A percentile compares a stretch with the other conserved stretches of the same genome.
These are phyloP conservation scores for Eustalomyia histrio DNA, from an alignment of 2,888 invertebrate genomes.

Conservation along the genomic window DNA sequence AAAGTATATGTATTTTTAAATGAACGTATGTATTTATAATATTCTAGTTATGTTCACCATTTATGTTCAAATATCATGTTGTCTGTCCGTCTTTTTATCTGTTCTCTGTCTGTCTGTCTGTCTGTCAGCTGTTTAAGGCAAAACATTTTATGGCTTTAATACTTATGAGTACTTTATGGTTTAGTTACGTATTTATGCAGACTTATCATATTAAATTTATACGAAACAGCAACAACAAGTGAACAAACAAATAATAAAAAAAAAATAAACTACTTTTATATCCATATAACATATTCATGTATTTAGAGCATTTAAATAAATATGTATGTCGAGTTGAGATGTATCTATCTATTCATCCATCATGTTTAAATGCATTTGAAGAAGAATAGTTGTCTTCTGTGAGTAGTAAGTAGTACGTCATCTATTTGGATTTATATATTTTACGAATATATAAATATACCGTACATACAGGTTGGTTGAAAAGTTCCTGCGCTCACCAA, in stretches of 20 bases:
- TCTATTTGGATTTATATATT: neutral
- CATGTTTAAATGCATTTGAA: conserved; percentile 6
- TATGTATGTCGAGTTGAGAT: conserved; percentile 51
- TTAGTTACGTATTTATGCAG: conserved; percentile 62
- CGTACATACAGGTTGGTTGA: too few species aligned
- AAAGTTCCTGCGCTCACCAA: too few species aligned
- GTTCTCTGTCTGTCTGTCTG: conserved; percentile 4
- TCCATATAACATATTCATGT: conserved; percentile 6
- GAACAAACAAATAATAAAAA: neutral
- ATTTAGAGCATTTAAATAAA: conserved; percentile 50
- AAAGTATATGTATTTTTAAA: too few species aligned
- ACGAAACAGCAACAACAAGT: conserved; percentile 16
- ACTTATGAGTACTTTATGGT: conserved; percentile 63
- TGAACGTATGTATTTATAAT: conserved; percentile 36
- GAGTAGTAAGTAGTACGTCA: neutral
- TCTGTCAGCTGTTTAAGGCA: conserved; percentile 32
- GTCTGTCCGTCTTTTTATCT: conserved; percentile 9
- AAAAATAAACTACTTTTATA: conserved; percentile 51
- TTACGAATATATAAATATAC: neutral
- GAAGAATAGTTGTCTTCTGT: conserved; percentile 3
- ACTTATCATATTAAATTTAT: conserved; percentile 61
- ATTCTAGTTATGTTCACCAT: conserved; percentile 55
- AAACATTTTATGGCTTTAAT: conserved; percentile 61
- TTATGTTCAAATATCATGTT: conserved; percentile 49
- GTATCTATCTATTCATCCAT: conserved; percentile 35